Percentiles rank a stretch among this genome's conserved stretches.
These are phyloP conservation scores for Aldrovandia affinis DNA, from an alignment of 2,797 vertebrate species.

Conservation along the genomic window DNA sequence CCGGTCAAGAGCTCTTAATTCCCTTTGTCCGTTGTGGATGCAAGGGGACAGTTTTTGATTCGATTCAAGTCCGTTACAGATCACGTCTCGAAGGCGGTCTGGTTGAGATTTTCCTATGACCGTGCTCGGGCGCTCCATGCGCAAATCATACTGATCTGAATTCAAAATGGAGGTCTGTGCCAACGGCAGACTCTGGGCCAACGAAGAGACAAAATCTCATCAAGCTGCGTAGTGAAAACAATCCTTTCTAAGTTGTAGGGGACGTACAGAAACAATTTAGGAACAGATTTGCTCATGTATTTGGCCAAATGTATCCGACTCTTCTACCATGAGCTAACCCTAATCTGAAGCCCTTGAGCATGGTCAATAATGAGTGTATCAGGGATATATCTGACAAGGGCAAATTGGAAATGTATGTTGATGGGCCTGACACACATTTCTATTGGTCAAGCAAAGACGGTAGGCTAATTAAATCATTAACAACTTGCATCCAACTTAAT, in stretches of 20 bases:
- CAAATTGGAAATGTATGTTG: neutral
- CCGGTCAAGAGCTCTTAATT: neutral
- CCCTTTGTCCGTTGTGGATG: neutral
- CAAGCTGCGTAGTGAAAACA: neutral
- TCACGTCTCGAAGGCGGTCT: neutral
- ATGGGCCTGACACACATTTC: neutral
- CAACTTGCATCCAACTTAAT: neutral
- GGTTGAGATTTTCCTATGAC: neutral
- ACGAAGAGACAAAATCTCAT: neutral
- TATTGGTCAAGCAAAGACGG: neutral
- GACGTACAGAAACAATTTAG: neutral
- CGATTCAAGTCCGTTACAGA: neutral
- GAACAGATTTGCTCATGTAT: neutral
- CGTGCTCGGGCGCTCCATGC: neutral
- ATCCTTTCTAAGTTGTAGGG: neutral
- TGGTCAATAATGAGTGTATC: neutral
- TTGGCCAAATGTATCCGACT: neutral
- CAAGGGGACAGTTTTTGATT: neutral
- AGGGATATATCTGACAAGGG: neutral
- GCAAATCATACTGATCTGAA: neutral
- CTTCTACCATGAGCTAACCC: neutral
- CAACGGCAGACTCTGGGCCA: neutral
- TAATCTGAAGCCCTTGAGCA: neutral
- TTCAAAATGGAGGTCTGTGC: neutral
- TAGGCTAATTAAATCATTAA: neutral